A percentile compares a stretch with the other conserved stretches of the same genome.
These are phyloP conservation scores for Drosophila arawakana DNA, from an alignment of 1,140 invertebrate species.

Conservation along the genomic window DNA sequence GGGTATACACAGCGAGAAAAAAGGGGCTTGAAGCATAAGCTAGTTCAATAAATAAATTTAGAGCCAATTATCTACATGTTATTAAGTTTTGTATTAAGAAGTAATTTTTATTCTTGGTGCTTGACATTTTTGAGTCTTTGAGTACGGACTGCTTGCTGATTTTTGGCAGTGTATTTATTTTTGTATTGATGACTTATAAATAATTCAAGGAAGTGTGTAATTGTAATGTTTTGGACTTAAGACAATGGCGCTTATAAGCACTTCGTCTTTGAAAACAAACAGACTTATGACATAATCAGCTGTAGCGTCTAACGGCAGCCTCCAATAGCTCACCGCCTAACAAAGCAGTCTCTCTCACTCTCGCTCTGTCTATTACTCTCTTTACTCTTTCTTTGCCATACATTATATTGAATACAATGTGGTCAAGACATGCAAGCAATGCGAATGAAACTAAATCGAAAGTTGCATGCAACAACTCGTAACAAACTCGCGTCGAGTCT, in stretches of 20 bases:
- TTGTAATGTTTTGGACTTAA: constrained; percentile 56
- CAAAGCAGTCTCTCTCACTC: background rate
- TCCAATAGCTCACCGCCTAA: constrained; percentile 33
- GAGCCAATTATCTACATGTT: too few species aligned
- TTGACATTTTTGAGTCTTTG: too few species aligned
- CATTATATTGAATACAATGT: constrained; percentile 62
- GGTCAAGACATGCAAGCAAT: constrained; percentile 81
- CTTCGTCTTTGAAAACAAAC: constrained; percentile 46
- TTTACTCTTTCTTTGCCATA: constrained; percentile 22
- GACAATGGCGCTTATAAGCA: constrained; percentile 63
- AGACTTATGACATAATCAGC: constrained; percentile 67
- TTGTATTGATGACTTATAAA: constrained; percentile 48
- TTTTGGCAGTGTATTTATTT: background rate
- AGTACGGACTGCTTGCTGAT: too few species aligned
- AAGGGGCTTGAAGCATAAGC: too few species aligned
- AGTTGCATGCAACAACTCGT: constrained; percentile 72
- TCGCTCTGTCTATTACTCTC: constrained; percentile 13
- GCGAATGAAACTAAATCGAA: constrained; percentile 79
- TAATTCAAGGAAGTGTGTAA: constrained; percentile 76
- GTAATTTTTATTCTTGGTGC: too few species aligned
- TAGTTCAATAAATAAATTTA: too few species aligned
- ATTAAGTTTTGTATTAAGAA: too few species aligned
- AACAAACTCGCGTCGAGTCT: constrained; percentile 36
- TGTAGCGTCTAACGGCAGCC: constrained; percentile 59
- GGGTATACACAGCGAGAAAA: background rate